Evolutionary conservation across 2,797 vertebrate species (phyloP).

Genomic region (Aselliscus stoliczkanus): DNA sequence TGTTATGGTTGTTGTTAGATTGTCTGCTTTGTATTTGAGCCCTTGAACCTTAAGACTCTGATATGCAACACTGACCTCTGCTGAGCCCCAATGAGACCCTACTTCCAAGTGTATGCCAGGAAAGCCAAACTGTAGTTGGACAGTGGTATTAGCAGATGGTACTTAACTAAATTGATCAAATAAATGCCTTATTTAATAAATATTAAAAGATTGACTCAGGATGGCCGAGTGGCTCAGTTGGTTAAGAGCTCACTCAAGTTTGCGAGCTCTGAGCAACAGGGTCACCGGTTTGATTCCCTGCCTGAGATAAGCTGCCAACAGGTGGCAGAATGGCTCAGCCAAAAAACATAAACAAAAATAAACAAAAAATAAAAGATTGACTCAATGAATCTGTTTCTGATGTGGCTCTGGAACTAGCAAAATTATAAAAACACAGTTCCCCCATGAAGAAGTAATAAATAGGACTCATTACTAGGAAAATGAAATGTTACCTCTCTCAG

Average conservation of each 20-base stretch:
- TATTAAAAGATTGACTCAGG: slow-evolving; percentile 28
- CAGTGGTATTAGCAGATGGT: not conserved
- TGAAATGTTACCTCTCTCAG: slow-evolving; percentile 22
- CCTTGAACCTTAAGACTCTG: not conserved
- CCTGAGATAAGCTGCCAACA: too few species aligned
- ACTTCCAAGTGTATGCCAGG: not conserved
- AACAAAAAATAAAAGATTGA: slow-evolving; percentile 29
- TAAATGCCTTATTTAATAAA: slow-evolving; percentile 48
- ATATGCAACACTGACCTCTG: not conserved
- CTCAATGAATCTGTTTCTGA: slow-evolving; percentile 41
- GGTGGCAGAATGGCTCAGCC: too few species aligned
- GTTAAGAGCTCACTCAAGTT: too few species aligned
- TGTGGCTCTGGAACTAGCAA: slow-evolving; percentile 36
- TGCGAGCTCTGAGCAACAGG: too few species aligned
- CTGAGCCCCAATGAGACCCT: not conserved
- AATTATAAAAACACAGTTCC: slow-evolving; percentile 41
- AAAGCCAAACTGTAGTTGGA: not conserved
- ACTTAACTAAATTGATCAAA: slow-evolving; percentile 12
- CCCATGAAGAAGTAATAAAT: slow-evolving; percentile 48
- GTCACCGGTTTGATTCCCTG: too few species aligned
- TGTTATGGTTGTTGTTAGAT: not conserved
- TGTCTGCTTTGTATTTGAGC: not conserved
- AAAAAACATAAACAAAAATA: too few species aligned
- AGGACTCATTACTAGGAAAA: slow-evolving; percentile 34
- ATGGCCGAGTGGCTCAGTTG: too few species aligned